phyloP scores from a whole-genome alignment of 2,888 invertebrate genomes.

The Diabrotica balteata region DNA sequence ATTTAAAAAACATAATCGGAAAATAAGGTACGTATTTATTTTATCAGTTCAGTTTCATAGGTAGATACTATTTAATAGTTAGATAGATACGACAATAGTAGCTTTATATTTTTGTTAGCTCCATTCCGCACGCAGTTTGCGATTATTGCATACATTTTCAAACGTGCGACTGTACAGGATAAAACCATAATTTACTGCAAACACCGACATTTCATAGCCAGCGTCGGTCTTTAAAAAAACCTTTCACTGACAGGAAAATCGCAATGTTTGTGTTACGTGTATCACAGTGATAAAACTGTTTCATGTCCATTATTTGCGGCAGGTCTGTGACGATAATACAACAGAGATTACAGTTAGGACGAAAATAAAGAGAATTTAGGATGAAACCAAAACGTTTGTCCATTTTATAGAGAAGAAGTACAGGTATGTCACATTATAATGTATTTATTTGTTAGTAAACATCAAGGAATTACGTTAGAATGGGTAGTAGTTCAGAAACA shows the following conservation, averaged over 20 bases:
- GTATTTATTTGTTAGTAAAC: not conserved
- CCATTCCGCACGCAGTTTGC: too few species aligned
- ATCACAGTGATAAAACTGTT: slow-evolving; percentile 2
- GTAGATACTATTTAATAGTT: too few species aligned
- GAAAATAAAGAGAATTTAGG: slow-evolving; percentile 7
- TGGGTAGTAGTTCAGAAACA: slow-evolving; percentile 2
- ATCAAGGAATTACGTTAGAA: slow-evolving; percentile 2
- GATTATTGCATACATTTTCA: too few species aligned
- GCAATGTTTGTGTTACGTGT: not conserved
- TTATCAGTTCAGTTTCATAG: too few species aligned
- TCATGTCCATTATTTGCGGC: slow-evolving; percentile 6
- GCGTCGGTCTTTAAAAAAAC: too few species aligned
- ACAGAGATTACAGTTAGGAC: slow-evolving; percentile 3
- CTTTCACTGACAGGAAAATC: not conserved
- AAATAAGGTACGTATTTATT: too few species aligned
- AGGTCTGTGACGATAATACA: slow-evolving; percentile 2
- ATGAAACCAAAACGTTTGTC: not conserved
- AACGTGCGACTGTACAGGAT: too few species aligned
- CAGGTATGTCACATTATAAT: slow-evolving; percentile 2
- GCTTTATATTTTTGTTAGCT: too few species aligned
- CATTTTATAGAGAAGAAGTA: not conserved
- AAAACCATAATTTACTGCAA: too few species aligned
- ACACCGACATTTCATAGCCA: too few species aligned
- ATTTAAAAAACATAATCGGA: too few species aligned
- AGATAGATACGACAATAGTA: too few species aligned